Evolutionary conservation across 2,888 invertebrate genomes (phyloP).

Genomic region (Ferdinandea cuprea): DNA sequence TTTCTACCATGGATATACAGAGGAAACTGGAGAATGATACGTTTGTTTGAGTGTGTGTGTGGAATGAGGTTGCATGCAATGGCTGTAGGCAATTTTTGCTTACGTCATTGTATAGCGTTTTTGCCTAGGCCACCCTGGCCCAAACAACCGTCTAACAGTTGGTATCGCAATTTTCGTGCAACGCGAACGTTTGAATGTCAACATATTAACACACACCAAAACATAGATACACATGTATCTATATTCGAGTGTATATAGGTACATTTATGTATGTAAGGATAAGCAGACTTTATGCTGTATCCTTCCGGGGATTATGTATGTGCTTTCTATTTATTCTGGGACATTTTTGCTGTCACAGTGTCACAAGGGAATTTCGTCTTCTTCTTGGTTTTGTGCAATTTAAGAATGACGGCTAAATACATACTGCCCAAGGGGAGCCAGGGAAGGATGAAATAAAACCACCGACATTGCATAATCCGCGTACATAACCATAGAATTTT

Average conservation of each 20-base stretch:
- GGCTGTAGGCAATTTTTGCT: conserved; percentile 65
- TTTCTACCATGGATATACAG: conserved; percentile 42
- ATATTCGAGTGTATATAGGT: no score
- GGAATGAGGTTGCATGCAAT: conserved; percentile 69
- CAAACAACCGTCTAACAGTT: conserved; percentile 5
- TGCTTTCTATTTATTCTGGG: conserved; percentile 58
- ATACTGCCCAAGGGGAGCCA: conserved; percentile 17
- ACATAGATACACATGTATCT: neutral
- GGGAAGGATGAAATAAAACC: conserved; percentile 56
- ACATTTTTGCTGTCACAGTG: conserved; percentile 68
- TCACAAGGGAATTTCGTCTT: conserved; percentile 69
- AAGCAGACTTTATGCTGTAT: conserved; percentile 49
- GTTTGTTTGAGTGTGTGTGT: conserved; percentile 40
- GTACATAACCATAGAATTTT: neutral
- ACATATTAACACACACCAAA: conserved; percentile 16
- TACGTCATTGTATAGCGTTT: conserved; percentile 67
- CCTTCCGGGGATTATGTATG: conserved; percentile 51
- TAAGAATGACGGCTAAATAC: conserved; percentile 62
- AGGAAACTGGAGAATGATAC: conserved; percentile 57
- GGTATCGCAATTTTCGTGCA: conserved; percentile 70
- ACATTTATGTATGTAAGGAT: neutral
- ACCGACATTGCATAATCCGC: conserved; percentile 65
- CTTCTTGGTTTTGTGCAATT: conserved; percentile 68
- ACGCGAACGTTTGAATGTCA: conserved; percentile 56
- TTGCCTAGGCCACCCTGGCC: conserved; percentile 3